Conservation (phyloP, 1,140 invertebrate genomes). For the Plectus sambesii region DNA sequence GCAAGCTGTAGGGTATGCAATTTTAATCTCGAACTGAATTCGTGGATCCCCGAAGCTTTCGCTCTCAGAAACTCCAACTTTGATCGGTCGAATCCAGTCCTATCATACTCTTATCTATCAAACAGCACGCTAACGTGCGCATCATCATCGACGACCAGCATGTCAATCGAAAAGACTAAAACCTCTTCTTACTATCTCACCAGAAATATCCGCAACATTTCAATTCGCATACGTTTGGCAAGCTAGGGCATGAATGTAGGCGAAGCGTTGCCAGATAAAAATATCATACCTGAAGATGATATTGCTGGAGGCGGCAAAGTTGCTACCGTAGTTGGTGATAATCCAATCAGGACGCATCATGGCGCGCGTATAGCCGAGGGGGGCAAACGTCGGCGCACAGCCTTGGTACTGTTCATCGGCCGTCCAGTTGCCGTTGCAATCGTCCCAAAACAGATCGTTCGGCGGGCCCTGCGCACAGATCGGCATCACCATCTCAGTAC, state of each 20-base stretch:
- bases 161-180: background rate
- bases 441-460: conserved; percentile 1
- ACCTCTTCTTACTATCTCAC: background rate
- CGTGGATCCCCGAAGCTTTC: conserved; percentile 2
- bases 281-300: conserved; percentile 38
- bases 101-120: background rate
- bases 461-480: conserved; percentile 62
- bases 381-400: conserved; percentile 58
- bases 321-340: conserved; percentile 64
- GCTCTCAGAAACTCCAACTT: background rate
- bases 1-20: background rate
- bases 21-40: background rate
- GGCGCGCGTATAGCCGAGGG: conserved; percentile 47
- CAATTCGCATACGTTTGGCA: too few relatives aligned
- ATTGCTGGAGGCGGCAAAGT: conserved; percentile 63
- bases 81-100: background rate
- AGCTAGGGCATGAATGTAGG: too few relatives aligned
- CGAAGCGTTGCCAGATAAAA: background rate
- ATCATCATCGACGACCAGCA: background rate
- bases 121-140: background rate
- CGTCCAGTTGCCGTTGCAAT: conserved; percentile 50
- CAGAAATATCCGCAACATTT: background rate
- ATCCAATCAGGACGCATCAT: conserved; percentile 58
- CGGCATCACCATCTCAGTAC: conserved; percentile 93
- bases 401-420: conserved; percentile 68